Evolutionary conservation across 2,113 vertebrate genomes (phyloP).

Genomic region (Mustelus asterias): DNA sequence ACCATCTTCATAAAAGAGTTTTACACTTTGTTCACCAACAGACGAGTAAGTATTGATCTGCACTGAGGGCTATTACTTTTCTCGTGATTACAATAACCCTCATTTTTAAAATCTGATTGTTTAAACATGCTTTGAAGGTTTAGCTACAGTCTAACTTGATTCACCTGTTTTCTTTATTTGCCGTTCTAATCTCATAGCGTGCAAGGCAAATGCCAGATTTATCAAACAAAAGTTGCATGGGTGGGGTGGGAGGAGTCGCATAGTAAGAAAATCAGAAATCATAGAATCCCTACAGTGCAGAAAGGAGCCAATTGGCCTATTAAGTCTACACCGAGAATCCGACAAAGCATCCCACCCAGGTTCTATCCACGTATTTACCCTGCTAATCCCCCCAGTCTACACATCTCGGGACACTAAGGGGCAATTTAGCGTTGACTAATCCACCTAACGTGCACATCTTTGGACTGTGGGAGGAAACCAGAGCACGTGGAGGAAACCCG

Average conservation of each 20-base stretch:
- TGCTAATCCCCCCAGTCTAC: no score
- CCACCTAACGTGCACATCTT: no score
- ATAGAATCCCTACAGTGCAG: no score
- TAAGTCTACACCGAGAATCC: no score
- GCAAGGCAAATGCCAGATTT: background rate
- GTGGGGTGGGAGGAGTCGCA: no score
- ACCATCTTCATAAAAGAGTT: constrained; percentile 19
- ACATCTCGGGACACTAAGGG: no score
- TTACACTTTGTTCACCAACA: constrained; percentile 29
- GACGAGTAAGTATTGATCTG: background rate
- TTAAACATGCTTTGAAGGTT: background rate
- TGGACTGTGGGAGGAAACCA: no score
- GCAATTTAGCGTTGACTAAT: no score
- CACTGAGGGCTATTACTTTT: background rate
- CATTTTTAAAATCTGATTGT: background rate
- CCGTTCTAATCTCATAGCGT: background rate
- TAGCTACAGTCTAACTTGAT: background rate
- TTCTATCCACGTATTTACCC: no score
- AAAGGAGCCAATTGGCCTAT: no score
- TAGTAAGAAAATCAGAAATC: background rate
- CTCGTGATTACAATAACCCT: background rate
- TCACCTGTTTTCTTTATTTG: background rate
- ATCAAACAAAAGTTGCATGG: background rate
- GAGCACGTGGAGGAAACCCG: no score
- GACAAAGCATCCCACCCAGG: no score